Evolutionary conservation across 2,113 vertebrate species (phyloP).

Genomic region (Rhinolophus sinicus): DNA sequence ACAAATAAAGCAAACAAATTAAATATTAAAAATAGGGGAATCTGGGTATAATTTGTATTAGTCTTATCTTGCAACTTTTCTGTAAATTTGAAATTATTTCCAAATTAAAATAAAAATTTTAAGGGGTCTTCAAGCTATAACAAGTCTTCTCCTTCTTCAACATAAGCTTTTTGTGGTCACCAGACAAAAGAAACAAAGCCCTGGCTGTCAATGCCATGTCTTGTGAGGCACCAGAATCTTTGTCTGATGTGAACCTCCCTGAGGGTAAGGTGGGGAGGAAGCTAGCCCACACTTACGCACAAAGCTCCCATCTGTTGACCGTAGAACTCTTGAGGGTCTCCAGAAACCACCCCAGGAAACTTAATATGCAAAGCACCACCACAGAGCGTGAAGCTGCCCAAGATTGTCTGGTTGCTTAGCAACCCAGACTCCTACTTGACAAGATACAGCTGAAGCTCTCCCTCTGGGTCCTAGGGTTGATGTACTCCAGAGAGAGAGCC

Average conservation of each 20-base stretch:
- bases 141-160: background rate
- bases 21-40: conserved; percentile 14
- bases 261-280: background rate
- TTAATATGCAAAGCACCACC: conserved; percentile 21
- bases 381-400: conserved; percentile 43
- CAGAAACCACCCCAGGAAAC: background rate
- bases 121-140: background rate
- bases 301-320: background rate
- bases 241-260: background rate
- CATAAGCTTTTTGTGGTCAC: background rate
- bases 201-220: background rate
- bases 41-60: background rate
- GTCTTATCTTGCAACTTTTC: conserved; percentile 43
- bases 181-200: background rate
- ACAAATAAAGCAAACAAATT: background rate
- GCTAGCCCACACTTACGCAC: background rate
- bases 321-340: background rate
- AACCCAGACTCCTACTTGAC: conserved; percentile 69
- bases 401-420: conserved; percentile 74
- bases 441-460: background rate
- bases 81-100: conserved; percentile 47
- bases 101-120: background rate
- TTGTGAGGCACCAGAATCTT: background rate
- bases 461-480: background rate
- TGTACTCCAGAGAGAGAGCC: background rate